Percentiles rank a stretch among this genome's conserved stretches.
Conservation (phyloP, 2,888 invertebrate genomes). For the Epiblema foenella region DNA sequence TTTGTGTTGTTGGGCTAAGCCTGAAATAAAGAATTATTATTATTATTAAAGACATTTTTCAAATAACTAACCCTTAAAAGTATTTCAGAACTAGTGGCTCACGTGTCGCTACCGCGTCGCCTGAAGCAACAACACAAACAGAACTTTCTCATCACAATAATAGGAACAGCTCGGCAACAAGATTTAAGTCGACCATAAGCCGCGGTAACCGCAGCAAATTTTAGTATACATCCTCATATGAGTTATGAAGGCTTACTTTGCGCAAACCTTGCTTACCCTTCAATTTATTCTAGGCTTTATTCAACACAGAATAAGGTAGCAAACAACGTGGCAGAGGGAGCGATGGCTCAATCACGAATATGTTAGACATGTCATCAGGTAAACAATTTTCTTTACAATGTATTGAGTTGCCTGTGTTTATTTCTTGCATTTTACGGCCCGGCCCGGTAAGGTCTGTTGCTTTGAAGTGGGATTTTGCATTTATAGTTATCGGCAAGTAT, state of each 20-base stretch:
- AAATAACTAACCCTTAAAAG: too few relatives aligned
- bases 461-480: conserved; percentile 3
- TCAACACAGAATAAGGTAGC: conserved; percentile 25
- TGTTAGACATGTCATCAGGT: conserved; percentile 72
- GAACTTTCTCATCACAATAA: conserved; percentile 65
- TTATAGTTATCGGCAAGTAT: background rate
- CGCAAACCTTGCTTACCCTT: conserved; percentile 3
- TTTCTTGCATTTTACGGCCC: conserved; percentile 11
- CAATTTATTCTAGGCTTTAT: conserved; percentile 47
- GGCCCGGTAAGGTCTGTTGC: conserved; percentile 5
- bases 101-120: background rate
- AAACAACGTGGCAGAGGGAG: conserved; percentile 43
- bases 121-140: conserved; percentile 45
- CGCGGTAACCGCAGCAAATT: conserved; percentile 78
- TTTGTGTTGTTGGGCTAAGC: too few relatives aligned
- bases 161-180: conserved; percentile 61
- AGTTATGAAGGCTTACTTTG: conserved; percentile 78
- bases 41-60: too few relatives aligned
- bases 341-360: conserved; percentile 80
- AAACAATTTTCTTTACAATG: conserved; percentile 81
- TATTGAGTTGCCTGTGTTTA: conserved; percentile 46
- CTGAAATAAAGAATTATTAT: too few relatives aligned
- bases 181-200: conserved; percentile 72
- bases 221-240: conserved; percentile 69
- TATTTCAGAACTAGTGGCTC: too few relatives aligned